Evolutionary conservation across 2,113 vertebrate genomes (phyloP).

Genomic region (Strix uralensis): DNA sequence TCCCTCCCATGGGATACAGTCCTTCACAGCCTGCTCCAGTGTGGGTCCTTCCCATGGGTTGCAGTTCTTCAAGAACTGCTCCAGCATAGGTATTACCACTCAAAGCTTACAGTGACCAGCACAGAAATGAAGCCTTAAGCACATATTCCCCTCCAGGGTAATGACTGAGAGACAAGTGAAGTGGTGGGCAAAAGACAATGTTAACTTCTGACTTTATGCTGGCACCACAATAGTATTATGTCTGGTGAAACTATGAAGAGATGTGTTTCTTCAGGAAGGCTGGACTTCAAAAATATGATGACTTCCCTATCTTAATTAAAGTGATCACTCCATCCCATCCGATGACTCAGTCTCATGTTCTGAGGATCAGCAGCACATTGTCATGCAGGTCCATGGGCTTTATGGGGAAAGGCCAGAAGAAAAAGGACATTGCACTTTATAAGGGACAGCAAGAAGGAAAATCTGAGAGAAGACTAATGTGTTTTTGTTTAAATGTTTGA

Average conservation of each 20-base stretch:
- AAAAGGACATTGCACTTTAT: background rate
- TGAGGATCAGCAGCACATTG: background rate
- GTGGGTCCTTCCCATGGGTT: background rate
- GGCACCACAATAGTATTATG: background rate
- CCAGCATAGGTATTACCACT: background rate
- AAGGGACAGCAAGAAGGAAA: constrained; percentile 5
- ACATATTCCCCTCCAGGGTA: rapidly evolving
- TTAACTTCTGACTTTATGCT: background rate
- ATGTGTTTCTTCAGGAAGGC: background rate
- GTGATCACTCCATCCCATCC: background rate
- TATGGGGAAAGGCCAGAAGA: background rate
- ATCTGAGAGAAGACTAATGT: background rate
- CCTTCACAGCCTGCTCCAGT: background rate
- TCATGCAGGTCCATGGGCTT: background rate
- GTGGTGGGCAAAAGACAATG: background rate
- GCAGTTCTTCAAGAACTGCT: background rate
- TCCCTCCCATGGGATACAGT: background rate
- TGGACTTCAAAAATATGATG: background rate
- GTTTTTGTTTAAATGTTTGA: constrained; percentile 42
- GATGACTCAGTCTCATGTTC: background rate
- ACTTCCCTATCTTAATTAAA: background rate
- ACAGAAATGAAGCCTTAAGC: background rate
- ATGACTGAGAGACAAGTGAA: background rate
- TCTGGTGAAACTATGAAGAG: background rate
- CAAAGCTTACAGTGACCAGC: background rate